These are phyloP conservation scores for Andrena minutula DNA, from an alignment of 2,888 invertebrate genomes.

Conservation along the genomic window DNA sequence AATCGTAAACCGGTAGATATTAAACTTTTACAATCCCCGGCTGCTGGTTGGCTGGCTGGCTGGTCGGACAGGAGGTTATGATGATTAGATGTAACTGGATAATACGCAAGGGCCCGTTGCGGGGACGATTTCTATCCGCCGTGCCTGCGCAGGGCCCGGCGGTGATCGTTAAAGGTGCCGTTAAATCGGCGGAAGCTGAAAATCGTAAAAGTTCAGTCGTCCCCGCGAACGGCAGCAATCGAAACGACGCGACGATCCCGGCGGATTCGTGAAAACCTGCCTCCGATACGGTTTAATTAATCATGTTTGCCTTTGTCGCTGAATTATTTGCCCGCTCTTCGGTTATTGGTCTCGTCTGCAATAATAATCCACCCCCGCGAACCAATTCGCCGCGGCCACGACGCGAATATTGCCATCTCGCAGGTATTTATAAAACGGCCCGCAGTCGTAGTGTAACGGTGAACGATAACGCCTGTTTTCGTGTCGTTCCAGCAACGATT, in stretches of 20 bases:
- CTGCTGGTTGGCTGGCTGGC: slow-evolving; percentile 74
- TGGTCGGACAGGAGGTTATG: slow-evolving; percentile 82
- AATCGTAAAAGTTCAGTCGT: slow-evolving; percentile 78
- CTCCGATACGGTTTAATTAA: slow-evolving; percentile 52
- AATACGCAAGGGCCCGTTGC: slow-evolving; percentile 73
- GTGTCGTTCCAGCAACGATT: slow-evolving; percentile 9
- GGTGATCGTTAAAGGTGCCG: slow-evolving; percentile 82
- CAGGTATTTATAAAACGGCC: slow-evolving; percentile 18
- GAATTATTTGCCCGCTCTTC: slow-evolving; percentile 28
- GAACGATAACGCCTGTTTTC: not conserved
- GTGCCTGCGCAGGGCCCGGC: slow-evolving; percentile 74
- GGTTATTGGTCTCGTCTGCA: slow-evolving; percentile 34
- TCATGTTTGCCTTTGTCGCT: slow-evolving; percentile 34
- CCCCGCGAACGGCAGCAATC: slow-evolving; percentile 14
- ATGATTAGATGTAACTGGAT: slow-evolving; percentile 85
- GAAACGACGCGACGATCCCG: slow-evolving; percentile 1
- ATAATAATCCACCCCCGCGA: slow-evolving; percentile 17
- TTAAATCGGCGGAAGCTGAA: slow-evolving; percentile 82
- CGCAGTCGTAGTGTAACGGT: not conserved
- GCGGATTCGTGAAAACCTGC: slow-evolving; percentile 17
- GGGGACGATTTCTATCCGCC: slow-evolving; percentile 42
- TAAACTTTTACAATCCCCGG: slow-evolving; percentile 83
- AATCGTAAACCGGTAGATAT: slow-evolving; percentile 84
- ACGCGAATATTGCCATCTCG: not conserved
- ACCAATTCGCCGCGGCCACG: not conserved